These are phyloP conservation scores for Diabrotica virgifera DNA, from an alignment of 1,140 invertebrate species.

Conservation along the genomic window DNA sequence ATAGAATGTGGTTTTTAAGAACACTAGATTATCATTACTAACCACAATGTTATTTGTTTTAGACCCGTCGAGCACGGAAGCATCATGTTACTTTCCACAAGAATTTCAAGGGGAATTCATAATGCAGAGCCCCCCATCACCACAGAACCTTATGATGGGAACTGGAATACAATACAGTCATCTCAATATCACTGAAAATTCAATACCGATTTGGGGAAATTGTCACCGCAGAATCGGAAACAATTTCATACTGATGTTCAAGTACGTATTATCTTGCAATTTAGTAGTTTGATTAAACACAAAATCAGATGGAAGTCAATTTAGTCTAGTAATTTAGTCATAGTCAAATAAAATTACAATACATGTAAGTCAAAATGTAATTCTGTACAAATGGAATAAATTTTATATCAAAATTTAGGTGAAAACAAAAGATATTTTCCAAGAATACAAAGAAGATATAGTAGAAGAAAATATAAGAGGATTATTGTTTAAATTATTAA, in stretches of 20 bases:
- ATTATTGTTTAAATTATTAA: too few relatives aligned
- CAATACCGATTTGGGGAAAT: conserved; percentile 67
- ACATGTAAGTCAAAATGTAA: too few relatives aligned
- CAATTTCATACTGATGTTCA: conserved; percentile 64
- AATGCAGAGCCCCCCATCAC: conserved; percentile 56
- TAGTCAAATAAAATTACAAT: too few relatives aligned
- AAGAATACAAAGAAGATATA: too few relatives aligned
- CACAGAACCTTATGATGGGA: conserved; percentile 23
- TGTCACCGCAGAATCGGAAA: conserved; percentile 61
- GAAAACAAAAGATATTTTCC: too few relatives aligned
- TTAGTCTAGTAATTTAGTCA: too few relatives aligned
- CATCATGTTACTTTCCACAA: conserved; percentile 64
- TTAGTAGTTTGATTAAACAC: too few relatives aligned
- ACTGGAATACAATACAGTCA: conserved; percentile 60
- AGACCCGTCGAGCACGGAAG: conserved; percentile 29
- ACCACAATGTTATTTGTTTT: conserved; percentile 26
- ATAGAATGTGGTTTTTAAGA: too few relatives aligned
- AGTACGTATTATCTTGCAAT: conserved; percentile 46
- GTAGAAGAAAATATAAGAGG: too few relatives aligned
- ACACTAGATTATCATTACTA: neutral
- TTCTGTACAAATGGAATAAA: too few relatives aligned
- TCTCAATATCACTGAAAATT: conserved; percentile 61
- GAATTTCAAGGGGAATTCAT: conserved; percentile 67
- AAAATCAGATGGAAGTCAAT: too few relatives aligned
- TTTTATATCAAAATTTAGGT: too few relatives aligned